Base-by-base conservation (phyloP, 2,888 invertebrate species). In the Pelosia muscerda region DNA sequence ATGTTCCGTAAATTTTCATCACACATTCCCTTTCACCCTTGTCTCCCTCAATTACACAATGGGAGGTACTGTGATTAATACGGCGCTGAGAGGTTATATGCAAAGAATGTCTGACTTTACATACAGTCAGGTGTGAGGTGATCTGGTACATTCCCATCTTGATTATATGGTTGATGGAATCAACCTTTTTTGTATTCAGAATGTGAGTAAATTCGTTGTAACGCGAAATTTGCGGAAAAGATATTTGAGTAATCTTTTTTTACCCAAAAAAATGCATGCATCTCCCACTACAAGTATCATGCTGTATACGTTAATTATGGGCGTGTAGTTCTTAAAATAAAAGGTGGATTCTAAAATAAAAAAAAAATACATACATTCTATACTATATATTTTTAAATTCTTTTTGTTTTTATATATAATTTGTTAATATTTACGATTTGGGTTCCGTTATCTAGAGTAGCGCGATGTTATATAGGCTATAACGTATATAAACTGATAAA, bases 71-170 rank as follows among this genome's bases (percentile, higher is more conserved):
- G 25, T 68, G 64, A 68, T 56, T 65, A 57, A 61, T 68, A 61
- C 28, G 23, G 26, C 56, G 61, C 49, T 55, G 55, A 23, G 58
- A 53, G 54, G 13, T 25, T 28, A 15, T 54, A 61, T 65, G 56
- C 56, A 68, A 68, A 57, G 60, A 65, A 68, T 68, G 59, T 25
- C 25, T 13, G 56, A 56, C 22, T 56, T 61, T 61, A 59, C 55
- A 28, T 23, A 53, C 49, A 19, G 58, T 9, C 2, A 65, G 42
- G 65, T 65, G 65, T 65, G n/a, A 31, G 19, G 49, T 42, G 26
- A 56, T 56, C 55, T n/a, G 66, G 28, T 53, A 69, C 69, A 77
- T 79, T 79, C 71, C 62, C 38, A 9, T 62, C 58, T 54, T 74
- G 74, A 72, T 77, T 68, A 55, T 66, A 11, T 22, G 31, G 22